These are phyloP conservation scores for Melangyna quadrimaculata DNA, from an alignment of 2,888 invertebrate species.

Conservation along the genomic window DNA sequence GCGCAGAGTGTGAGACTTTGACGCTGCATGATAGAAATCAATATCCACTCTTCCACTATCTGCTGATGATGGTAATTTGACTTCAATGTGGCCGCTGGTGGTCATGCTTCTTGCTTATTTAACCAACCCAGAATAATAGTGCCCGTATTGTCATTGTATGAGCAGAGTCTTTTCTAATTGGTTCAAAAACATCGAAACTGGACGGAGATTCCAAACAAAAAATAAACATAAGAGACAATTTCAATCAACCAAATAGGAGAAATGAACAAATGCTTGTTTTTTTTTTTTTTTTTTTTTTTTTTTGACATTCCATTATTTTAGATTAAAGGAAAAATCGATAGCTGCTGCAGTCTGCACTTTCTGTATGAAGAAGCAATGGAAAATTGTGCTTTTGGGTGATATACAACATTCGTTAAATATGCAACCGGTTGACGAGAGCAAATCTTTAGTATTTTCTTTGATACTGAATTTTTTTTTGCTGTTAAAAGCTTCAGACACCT, in stretches of 20 bases:
- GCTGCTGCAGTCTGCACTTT: background rate
- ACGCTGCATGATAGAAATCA: conserved; percentile 8
- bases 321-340: conserved; percentile 32
- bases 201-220: background rate
- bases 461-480: too few species aligned
- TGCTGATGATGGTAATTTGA: conserved; percentile 35
- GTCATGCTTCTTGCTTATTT: background rate
- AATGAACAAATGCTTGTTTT: conserved; percentile 21
- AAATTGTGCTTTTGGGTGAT: background rate
- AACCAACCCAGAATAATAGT: background rate
- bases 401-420: conserved; percentile 10
- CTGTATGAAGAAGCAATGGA: background rate
- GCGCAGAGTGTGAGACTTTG: background rate
- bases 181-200: background rate
- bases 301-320: background rate
- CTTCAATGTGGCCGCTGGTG: conserved; percentile 11
- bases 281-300: conserved; percentile 29
- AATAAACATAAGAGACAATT: background rate
- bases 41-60: too few species aligned
- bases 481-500: too few species aligned
- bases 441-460: too few species aligned
- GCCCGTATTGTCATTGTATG: background rate
- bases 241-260: background rate
- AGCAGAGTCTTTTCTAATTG: background rate
- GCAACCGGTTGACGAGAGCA: conserved; percentile 29